These are phyloP conservation scores for Drosophila birchii DNA, from an alignment of 2,888 invertebrate genomes.

Conservation along the genomic window DNA sequence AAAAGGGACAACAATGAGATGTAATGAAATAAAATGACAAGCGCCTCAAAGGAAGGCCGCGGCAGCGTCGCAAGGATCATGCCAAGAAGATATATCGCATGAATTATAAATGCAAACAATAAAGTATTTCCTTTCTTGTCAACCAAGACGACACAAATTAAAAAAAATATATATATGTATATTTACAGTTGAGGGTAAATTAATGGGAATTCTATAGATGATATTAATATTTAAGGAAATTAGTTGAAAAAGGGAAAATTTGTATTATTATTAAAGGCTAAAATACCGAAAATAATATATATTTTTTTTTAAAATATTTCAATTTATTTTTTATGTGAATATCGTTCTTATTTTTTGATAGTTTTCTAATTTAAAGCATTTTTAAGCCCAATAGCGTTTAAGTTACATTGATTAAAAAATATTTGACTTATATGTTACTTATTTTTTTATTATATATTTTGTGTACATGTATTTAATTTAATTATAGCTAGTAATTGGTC, in stretches of 20 bases:
- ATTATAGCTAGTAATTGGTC: background rate
- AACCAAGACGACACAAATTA: conserved; percentile 43
- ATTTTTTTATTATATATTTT: background rate
- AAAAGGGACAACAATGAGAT: conserved; percentile 69
- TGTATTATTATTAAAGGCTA: background rate
- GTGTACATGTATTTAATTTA: background rate
- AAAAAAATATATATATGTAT: conserved; percentile 28
- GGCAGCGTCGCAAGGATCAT: conserved; percentile 10
- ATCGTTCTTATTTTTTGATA: background rate
- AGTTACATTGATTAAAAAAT: too few species aligned
- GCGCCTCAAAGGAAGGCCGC: conserved; percentile 48
- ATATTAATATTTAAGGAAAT: background rate
- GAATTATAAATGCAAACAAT: conserved; percentile 54
- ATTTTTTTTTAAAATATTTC: background rate
- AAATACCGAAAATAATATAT: too few species aligned
- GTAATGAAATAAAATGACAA: conserved; percentile 76
- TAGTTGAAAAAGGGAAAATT: background rate
- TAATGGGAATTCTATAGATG: background rate
- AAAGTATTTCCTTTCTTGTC: conserved; percentile 44
- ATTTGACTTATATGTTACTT: background rate
- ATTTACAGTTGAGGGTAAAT: background rate
- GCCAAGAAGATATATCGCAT: conserved; percentile 42
- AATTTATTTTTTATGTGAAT: background rate
- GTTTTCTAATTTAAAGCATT: background rate
- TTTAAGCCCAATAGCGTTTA: background rate